A percentile compares a stretch with the other conserved stretches of the same genome.
phyloP scores from a whole-genome alignment of 1,140 invertebrate genomes.

The Drosophila carrolli region DNA sequence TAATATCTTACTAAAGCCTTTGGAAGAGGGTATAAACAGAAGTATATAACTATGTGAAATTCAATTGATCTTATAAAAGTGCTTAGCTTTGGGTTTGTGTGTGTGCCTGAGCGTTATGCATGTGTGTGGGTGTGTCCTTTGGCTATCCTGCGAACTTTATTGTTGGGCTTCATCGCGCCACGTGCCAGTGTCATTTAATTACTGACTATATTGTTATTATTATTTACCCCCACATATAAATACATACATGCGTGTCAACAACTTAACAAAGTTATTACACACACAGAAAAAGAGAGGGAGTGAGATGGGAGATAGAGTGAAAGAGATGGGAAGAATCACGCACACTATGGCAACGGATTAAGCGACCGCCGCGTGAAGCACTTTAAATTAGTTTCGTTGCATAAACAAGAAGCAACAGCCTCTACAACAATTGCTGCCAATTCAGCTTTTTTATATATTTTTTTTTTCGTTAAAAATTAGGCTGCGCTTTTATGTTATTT shows the following conservation, averaged over 20 bases:
- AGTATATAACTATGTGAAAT: constrained; percentile 1
- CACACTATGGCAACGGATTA: constrained; percentile 56
- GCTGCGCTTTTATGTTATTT: background rate
- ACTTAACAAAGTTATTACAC: constrained; percentile 78
- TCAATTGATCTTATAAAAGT: background rate
- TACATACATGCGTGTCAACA: constrained; percentile 55
- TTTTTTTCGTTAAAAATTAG: too few species aligned
- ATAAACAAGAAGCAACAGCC: constrained; percentile 58
- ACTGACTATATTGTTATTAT: constrained; percentile 73
- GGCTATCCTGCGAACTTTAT: constrained; percentile 22
- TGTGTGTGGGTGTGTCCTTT: constrained; percentile 2
- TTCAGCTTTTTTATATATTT: background rate
- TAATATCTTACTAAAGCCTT: too few species aligned
- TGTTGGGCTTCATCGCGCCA: constrained; percentile 41
- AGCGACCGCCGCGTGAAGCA: constrained; percentile 72
- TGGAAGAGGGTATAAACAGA: background rate
- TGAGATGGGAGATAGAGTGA: background rate
- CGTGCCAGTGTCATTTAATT: constrained; percentile 73
- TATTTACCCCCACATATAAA: constrained; percentile 22
- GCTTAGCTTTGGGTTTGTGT: background rate
- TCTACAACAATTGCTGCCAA: background rate
- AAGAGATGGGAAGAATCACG: constrained; percentile 3
- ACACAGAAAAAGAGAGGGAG: constrained; percentile 11
- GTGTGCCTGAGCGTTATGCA: background rate
- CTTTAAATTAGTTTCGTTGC: constrained; percentile 80